Base-by-base conservation (phyloP, 2,888 invertebrate species). In the Helicoverpa assulta region DNA sequence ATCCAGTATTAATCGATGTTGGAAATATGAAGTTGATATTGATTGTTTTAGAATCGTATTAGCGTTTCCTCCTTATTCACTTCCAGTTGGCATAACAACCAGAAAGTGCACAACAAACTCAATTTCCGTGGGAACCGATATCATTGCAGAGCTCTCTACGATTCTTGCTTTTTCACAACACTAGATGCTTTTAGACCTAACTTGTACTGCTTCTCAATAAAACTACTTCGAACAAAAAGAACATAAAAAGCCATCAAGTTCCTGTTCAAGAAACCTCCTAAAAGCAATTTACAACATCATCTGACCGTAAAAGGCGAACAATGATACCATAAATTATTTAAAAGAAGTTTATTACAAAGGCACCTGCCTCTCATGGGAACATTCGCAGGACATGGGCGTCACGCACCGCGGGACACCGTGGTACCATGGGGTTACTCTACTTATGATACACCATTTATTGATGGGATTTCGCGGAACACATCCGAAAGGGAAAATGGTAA, bases 311-410 rank as follows among this genome's bases (percentile, higher is more conserved):
- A 86, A 83, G 79, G 78, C 70, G 64, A 88, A 91, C 91, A 92
- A 90, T 89, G 83, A 84, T 82, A 62, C 78, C 83, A 90, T 91
- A 88, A 89, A 92, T 91, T 87, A 92, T 92, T 88, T 88, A 91
- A 83, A 80, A 86, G 84, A 80, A 80, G 74, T 76, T 76, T 79
- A 82, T 83, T 82, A 90, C 90, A 91, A 92, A 88, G 78, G 89
- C 91, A 91, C 91, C 90, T 90, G 92, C 85, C 83, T 87, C 89
- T 89, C 92, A 89, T 92, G 92, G 91, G 93, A 92, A 91, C 86
- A 82, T 90, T 90, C 88, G 86, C 88, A 88, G 86, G 89, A 86
- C 74, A 74, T 64, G 86, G 88, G 85, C 87, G 92, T 92, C 89
- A 89, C 87, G 92, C 92, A 70, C 85, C 85, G 77, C 85, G 85